These are phyloP conservation scores for Heptranchias perlo DNA, from an alignment of 2,113 vertebrate species.

Conservation along the genomic window DNA sequence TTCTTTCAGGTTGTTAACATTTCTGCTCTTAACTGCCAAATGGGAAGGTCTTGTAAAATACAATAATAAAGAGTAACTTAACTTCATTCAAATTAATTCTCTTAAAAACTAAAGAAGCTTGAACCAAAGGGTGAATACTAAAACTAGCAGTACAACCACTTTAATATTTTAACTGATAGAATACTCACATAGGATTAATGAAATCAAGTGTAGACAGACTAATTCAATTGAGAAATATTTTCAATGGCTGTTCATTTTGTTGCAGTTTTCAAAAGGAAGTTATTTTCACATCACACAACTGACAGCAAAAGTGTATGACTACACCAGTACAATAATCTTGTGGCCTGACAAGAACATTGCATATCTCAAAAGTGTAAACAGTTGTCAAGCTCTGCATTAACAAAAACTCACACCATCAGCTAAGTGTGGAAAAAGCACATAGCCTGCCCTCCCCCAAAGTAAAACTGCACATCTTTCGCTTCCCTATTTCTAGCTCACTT, in stretches of 20 bases:
- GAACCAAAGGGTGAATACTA: not conserved
- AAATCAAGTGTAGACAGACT: not conserved
- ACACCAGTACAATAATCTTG: not conserved
- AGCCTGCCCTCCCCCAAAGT: not conserved
- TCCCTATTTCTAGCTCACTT: not conserved
- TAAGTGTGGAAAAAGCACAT: not conserved
- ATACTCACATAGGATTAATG: not conserved
- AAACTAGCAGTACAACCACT: not conserved
- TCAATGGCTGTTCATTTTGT: conserved; percentile 6
- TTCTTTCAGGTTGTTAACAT: not conserved
- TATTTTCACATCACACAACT: not conserved
- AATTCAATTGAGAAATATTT: not conserved
- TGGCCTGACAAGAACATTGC: not conserved
- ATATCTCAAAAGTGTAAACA: not conserved
- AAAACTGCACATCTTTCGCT: not conserved
- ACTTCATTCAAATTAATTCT: not conserved
- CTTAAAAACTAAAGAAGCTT: not conserved
- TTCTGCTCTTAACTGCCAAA: not conserved
- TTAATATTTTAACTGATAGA: not conserved
- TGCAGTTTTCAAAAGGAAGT: not conserved
- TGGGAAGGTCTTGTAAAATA: not conserved
- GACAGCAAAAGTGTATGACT: not conserved
- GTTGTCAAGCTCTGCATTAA: not conserved
- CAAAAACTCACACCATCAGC: not conserved
- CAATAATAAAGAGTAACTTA: not conserved